These are phyloP conservation scores for Mantis religiosa DNA, from an alignment of 2,888 invertebrate species.

Conservation along the genomic window DNA sequence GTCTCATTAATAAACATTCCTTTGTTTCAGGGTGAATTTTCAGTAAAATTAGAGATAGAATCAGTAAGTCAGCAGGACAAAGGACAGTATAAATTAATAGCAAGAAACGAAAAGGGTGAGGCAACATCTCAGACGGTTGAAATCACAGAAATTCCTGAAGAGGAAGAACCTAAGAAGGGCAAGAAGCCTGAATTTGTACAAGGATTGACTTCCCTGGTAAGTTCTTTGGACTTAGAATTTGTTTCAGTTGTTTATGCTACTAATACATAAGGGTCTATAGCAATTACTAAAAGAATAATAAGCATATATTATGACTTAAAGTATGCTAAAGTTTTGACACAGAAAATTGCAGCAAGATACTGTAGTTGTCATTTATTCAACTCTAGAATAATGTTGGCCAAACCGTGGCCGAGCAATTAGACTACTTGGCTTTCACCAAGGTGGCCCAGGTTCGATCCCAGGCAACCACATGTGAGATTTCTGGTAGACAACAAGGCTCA, in stretches of 20 bases:
- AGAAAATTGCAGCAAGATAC: too few species aligned
- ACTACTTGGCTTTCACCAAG: too few species aligned
- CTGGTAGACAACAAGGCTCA: too few species aligned
- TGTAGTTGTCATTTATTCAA: too few species aligned
- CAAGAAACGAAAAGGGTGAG: constrained; percentile 90
- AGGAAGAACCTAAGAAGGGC: constrained; percentile 61
- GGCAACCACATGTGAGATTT: too few species aligned
- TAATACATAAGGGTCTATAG: too few species aligned
- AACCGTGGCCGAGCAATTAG: too few species aligned
- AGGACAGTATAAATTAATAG: constrained; percentile 84
- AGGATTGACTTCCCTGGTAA: constrained; percentile 70
- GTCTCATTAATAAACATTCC: neutral
- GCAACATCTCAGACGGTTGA: constrained; percentile 85
- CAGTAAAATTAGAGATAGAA: constrained; percentile 84
- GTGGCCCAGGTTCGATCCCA: too few species aligned
- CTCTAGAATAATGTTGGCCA: too few species aligned
- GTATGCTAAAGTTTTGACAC: too few species aligned
- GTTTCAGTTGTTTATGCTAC: neutral
- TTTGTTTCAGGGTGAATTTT: constrained; percentile 72
- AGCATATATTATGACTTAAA: too few species aligned
- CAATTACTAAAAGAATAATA: too few species aligned
- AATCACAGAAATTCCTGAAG: constrained; percentile 75
- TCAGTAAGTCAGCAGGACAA: constrained; percentile 76
- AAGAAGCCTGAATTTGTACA: constrained; percentile 77
- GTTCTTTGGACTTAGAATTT: constrained; percentile 36